Base-by-base conservation (phyloP, 2,113 vertebrate genomes). In the Sciurus niger region DNA sequence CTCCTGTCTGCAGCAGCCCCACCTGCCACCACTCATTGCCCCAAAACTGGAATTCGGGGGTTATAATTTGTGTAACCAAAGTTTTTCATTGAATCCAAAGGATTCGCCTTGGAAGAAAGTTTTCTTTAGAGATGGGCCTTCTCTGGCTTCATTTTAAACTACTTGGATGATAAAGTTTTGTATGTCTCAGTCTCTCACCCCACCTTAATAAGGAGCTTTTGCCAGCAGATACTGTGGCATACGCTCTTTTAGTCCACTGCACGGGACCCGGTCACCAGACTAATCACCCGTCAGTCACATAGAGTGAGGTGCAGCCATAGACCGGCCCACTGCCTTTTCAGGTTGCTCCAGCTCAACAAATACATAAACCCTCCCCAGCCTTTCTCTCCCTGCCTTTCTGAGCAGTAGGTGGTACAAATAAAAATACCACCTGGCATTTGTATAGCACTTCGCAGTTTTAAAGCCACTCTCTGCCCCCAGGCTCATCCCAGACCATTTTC, bases 341-440 rank as follows among this genome's bases (percentile, higher is more conserved):
- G 76, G 68, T 20, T 10, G 67, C 92, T 83, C 77, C 94, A 74
- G 90, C 92, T 84, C 84, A 95, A 88, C 87, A 93, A 94, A 97
- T 5, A 90, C 2, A 72, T 32, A 63, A 53, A 14, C 82, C 60
- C 8, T n/a, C 32, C 17, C 73, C 84, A 46, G 87, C 51, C 90
- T 84, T 43, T 84, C 93, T 93, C 91, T 94, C 79, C 67, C 51
- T 30, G 55, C 34, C 0, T 93, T 79, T 85, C 63, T 86, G 65
- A 93, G 63, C 95, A 30, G 91, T 86, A 79, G 83, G 94, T 77
- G 94, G 95, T 24, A 34, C 68, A 76, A 79, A 91, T 40, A 94
- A 97, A 96, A 97, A 95, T 20, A 91, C 88, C 91, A 76, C 83
- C 89, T 96, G 20, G 4, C 85, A 51, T 95, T 85, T 94, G 74